These are phyloP conservation scores for Gambusia yucatana DNA, from an alignment of 2,797 vertebrate genomes.

Conservation along the genomic window DNA sequence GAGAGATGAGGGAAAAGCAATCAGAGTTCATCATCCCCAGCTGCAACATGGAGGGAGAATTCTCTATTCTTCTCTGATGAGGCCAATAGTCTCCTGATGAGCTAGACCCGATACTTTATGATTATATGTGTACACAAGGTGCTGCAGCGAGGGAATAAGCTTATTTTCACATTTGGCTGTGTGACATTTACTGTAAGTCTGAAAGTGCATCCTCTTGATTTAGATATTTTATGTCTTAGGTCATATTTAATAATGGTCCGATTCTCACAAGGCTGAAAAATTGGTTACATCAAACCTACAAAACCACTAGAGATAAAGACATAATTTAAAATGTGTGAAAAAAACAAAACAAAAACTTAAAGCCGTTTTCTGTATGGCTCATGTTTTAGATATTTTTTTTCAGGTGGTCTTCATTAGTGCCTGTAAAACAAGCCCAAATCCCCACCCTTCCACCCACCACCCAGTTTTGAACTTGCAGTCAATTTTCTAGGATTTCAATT, in stretches of 20 bases:
- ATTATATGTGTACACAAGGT: slow-evolving; percentile 45
- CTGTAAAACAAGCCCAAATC: not conserved
- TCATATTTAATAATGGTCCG: not conserved
- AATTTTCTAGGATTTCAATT: not conserved
- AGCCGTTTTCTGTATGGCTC: not conserved
- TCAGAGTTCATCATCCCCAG: slow-evolving; percentile 55
- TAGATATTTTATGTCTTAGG: not conserved
- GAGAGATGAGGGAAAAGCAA: slow-evolving; percentile 58
- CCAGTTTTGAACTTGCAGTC: not conserved
- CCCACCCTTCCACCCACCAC: not conserved
- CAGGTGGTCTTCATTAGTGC: not conserved
- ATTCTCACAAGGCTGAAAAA: not conserved
- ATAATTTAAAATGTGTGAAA: not conserved
- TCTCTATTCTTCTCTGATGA: slow-evolving; percentile 38
- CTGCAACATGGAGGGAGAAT: slow-evolving; percentile 34
- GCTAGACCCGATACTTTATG: slow-evolving; percentile 21
- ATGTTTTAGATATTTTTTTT: not conserved
- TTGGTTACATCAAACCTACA: not conserved
- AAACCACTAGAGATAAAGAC: not conserved
- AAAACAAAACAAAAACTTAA: not conserved
- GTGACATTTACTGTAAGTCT: not conserved
- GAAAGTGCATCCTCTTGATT: not conserved
- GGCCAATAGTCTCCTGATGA: slow-evolving; percentile 32
- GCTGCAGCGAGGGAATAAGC: slow-evolving; percentile 16
- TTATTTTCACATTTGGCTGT: not conserved